Conservation (phyloP, 2,797 vertebrate species). For the Hyperoplus lanceolatus region DNA sequence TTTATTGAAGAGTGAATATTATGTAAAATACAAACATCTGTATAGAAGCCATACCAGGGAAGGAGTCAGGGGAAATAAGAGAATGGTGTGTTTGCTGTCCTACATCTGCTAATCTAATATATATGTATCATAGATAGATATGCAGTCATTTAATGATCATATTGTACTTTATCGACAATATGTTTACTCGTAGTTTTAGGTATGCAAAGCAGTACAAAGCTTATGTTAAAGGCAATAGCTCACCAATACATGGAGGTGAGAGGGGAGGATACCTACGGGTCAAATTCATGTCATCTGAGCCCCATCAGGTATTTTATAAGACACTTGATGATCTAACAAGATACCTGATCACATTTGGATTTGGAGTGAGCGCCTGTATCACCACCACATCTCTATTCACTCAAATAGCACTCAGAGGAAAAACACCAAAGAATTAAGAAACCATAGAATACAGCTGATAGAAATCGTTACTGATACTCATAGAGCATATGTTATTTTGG, state of each 20-base stretch:
- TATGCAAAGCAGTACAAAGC: neutral
- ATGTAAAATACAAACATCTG: neutral
- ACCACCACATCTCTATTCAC: too few relatives aligned
- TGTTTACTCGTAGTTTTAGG: neutral
- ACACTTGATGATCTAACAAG: slow-evolving; percentile 39
- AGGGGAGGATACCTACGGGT: slow-evolving; percentile 1
- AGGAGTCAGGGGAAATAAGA: neutral
- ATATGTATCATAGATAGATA: neutral
- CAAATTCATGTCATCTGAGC: slow-evolving; percentile 37
- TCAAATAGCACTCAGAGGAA: neutral
- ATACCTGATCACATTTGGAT: slow-evolving; percentile 46
- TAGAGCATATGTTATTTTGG: neutral
- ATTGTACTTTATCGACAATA: neutral
- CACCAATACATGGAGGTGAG: neutral
- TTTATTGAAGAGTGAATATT: neutral
- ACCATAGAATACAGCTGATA: neutral
- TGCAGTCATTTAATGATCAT: neutral
- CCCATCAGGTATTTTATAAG: slow-evolving; percentile 14
- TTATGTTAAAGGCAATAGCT: neutral
- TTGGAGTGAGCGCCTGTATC: slow-evolving; percentile 22
- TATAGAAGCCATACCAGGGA: slow-evolving; percentile 1
- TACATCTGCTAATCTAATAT: neutral
- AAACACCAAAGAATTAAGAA: neutral
- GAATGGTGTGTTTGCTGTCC: neutral
- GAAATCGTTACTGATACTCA: neutral